phyloP scores from a whole-genome alignment of 2,113 vertebrate species.

The Dasyurus viverrinus region DNA sequence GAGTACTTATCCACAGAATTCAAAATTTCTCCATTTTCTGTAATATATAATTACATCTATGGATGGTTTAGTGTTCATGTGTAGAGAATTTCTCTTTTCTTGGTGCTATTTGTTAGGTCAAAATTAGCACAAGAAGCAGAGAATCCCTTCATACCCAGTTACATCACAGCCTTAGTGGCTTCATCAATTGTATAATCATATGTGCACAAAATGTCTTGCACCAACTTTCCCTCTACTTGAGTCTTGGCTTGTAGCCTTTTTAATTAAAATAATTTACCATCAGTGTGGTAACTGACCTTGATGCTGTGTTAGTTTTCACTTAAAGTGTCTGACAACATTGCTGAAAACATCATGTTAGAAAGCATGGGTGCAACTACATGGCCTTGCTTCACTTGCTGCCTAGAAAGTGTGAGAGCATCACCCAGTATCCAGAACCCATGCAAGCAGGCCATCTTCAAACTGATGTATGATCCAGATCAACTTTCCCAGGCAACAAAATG shows the following conservation, averaged over 20 bases:
- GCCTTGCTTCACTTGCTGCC: background rate
- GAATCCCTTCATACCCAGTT: background rate
- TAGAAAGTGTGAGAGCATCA: background rate
- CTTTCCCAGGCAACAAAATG: no score
- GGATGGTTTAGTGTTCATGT: background rate
- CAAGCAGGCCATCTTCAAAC: no score
- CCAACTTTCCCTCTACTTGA: background rate
- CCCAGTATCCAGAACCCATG: no score
- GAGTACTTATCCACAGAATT: background rate
- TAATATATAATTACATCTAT: background rate
- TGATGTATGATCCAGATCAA: no score
- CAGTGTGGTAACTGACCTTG: background rate
- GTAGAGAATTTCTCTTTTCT: background rate
- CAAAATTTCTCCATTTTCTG: background rate
- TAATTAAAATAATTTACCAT: background rate
- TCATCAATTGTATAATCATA: background rate
- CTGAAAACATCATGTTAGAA: background rate
- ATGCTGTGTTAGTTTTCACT: background rate
- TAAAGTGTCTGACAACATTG: background rate
- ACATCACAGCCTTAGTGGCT: background rate
- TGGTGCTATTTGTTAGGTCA: background rate
- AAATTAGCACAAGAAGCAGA: background rate
- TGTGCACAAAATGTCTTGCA: background rate
- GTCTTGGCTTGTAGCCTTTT: background rate
- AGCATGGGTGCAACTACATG: background rate